Evolutionary conservation across 2,888 invertebrate genomes (phyloP).

Genomic region (Eupeodes latifasciatus): DNA sequence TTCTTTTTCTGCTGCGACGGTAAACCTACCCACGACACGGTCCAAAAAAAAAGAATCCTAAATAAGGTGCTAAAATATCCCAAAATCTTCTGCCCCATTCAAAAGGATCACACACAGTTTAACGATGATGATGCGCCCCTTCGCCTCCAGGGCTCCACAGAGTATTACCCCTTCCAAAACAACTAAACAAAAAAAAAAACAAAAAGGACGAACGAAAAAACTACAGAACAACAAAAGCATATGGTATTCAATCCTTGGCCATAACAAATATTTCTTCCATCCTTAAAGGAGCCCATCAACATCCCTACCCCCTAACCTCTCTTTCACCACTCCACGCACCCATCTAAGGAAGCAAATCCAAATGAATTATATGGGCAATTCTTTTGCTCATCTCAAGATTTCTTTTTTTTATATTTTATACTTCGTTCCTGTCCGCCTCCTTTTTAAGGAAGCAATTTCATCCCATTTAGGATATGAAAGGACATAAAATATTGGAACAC

Average conservation of each 20-base stretch:
- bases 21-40: not conserved
- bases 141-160: slow-evolving; percentile 34
- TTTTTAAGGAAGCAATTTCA: slow-evolving; percentile 74
- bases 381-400: slow-evolving; percentile 47
- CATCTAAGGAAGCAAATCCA: slow-evolving; percentile 65
- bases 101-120: slow-evolving; percentile 58
- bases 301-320: too few species aligned
- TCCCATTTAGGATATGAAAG: slow-evolving; percentile 76
- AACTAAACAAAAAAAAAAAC: not conserved
- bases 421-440: slow-evolving; percentile 38
- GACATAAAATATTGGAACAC: slow-evolving; percentile 70
- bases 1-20: not conserved
- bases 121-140: slow-evolving; percentile 70
- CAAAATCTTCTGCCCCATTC: slow-evolving; percentile 69
- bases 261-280: slow-evolving; percentile 53
- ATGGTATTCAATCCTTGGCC: slow-evolving; percentile 73
- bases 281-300: not conserved
- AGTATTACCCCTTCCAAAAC: slow-evolving; percentile 43
- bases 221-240: slow-evolving; percentile 56
- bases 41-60: slow-evolving; percentile 33
- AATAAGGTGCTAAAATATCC: slow-evolving; percentile 75
- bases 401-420: slow-evolving; percentile 4
- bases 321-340: not conserved
- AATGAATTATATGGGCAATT: slow-evolving; percentile 76
- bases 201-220: not conserved